A percentile compares a stretch with the other conserved stretches of the same genome.
phyloP scores from a whole-genome alignment of 2,888 invertebrate genomes.

The Cosmorhoe ocellata region DNA sequence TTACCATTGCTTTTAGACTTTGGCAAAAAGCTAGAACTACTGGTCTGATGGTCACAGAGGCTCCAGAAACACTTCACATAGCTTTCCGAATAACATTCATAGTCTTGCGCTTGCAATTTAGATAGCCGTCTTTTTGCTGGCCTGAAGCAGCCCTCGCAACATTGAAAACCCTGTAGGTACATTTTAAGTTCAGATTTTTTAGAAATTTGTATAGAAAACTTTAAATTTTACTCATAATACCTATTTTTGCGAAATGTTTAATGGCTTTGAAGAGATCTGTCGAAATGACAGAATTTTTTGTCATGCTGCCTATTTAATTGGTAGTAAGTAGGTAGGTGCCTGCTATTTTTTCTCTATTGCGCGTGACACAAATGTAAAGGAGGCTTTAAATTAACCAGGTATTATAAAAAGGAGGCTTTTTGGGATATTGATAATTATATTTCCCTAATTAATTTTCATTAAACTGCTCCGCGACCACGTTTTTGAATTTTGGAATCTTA shows the following conservation, averaged over 20 bases:
- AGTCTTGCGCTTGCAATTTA: constrained; percentile 53
- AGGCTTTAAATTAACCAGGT: no score
- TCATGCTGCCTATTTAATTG: no score
- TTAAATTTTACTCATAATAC: constrained; percentile 16
- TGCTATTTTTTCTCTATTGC: no score
- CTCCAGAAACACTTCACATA: constrained; percentile 73
- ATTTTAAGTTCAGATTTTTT: constrained; percentile 32
- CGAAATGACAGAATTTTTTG: no score
- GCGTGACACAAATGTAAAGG: no score
- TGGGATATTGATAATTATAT: no score
- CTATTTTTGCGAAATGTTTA: neutral
- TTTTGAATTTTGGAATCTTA: no score
- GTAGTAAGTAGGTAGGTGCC: no score
- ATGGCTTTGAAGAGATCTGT: neutral
- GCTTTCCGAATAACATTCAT: constrained; percentile 63
- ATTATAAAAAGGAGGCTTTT: no score
- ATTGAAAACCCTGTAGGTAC: constrained; percentile 41
- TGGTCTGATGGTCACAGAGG: constrained; percentile 61
- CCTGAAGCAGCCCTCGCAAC: constrained; percentile 53
- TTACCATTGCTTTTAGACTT: constrained; percentile 27
- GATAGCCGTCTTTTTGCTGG: constrained; percentile 53
- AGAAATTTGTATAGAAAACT: neutral
- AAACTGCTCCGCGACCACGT: no score
- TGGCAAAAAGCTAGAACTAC: constrained; percentile 37
- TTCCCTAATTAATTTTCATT: no score